Base-by-base conservation (phyloP, 2,797 vertebrate genomes). In the Etheostoma nigrum region DNA sequence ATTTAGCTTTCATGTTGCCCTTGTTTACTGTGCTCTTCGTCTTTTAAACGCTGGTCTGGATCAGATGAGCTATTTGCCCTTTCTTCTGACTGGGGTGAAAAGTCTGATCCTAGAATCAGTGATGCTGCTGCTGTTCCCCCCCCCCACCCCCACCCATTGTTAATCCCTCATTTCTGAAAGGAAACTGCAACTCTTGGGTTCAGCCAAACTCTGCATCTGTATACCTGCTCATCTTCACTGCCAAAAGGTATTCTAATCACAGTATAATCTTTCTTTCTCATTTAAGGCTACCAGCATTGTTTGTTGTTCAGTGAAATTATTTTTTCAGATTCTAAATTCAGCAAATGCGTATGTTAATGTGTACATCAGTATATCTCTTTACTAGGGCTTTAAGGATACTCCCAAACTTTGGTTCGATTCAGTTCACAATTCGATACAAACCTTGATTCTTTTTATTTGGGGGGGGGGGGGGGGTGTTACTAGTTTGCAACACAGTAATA, bases 111-210 rank as follows among this genome's bases (percentile, higher is more conserved):
- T 18, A 47, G 62, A 58, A 61, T 63, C 23, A 4, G 64, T 76
- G 72, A 52, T 4, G 2, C 40, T 47, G 4, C 47, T 27, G 11
- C n/a, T 70, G 76, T 61, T 54, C 8, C 40, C 6, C 18, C 4
- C 36, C 10, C 1, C n/a, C n/a, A n/a, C 7, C 33, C 33, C 36
- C 36, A 5, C 6, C 44, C 16, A n/a, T 68, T 76, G 59, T 63
- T 23, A 33, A 76, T 77, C 7, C 25, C 9, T 69, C 59, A 75
- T 90, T 63, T 53, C 66, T 78, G 10, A 66, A 78, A 77, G 52
- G 65, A 93, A 94, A 90, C 89, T 94, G 91, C 90, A 94, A 86
- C 90, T 94, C 83, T 77, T 47, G 48, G 16, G 4, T 67, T 75
- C n/a, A 47, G 5, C 2, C 9, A 33, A 2, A 69, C 33, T 57